Conservation (phyloP, 2,797 vertebrate species). For the Borostomias antarcticus region DNA sequence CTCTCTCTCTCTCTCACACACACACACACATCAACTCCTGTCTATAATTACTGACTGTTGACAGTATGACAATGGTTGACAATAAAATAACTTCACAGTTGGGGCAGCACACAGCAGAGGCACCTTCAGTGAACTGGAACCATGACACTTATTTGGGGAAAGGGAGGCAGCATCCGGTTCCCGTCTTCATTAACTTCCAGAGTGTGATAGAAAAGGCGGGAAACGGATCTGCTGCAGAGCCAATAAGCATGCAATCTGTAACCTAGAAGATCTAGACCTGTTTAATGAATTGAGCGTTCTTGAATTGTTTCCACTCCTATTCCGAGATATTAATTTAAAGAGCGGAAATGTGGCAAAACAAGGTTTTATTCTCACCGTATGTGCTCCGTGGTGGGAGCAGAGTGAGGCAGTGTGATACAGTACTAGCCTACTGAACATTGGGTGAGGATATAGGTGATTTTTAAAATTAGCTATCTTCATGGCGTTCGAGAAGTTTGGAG, state of each 20-base stretch:
- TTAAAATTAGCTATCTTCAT: too few species aligned
- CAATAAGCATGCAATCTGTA: slow-evolving; percentile 30
- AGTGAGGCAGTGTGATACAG: too few species aligned
- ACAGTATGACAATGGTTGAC: neutral
- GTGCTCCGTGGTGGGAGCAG: too few species aligned
- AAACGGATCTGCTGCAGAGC: slow-evolving; percentile 8
- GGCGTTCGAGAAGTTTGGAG: slow-evolving; percentile 5
- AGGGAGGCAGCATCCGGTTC: slow-evolving; percentile 40
- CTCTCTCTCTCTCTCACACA: neutral
- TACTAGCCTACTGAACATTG: too few species aligned
- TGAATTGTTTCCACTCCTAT: too few species aligned
- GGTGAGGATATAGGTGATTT: too few species aligned
- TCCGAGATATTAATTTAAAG: too few species aligned
- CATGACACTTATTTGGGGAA: slow-evolving; percentile 47
- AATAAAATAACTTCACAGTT: neutral
- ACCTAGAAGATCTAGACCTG: too few species aligned
- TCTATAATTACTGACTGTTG: too few species aligned
- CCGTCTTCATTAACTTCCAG: slow-evolving; percentile 53
- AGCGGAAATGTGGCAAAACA: too few species aligned
- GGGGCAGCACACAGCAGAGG: slow-evolving; percentile 30
- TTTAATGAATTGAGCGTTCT: slow-evolving; percentile 22
- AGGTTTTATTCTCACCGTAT: too few species aligned
- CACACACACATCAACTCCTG: neutral
- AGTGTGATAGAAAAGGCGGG: slow-evolving; percentile 30
- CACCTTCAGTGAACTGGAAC: slow-evolving; percentile 28